Evolutionary conservation across 1,140 invertebrate genomes (phyloP).

Genomic region (Agraylea sexmaculata): DNA sequence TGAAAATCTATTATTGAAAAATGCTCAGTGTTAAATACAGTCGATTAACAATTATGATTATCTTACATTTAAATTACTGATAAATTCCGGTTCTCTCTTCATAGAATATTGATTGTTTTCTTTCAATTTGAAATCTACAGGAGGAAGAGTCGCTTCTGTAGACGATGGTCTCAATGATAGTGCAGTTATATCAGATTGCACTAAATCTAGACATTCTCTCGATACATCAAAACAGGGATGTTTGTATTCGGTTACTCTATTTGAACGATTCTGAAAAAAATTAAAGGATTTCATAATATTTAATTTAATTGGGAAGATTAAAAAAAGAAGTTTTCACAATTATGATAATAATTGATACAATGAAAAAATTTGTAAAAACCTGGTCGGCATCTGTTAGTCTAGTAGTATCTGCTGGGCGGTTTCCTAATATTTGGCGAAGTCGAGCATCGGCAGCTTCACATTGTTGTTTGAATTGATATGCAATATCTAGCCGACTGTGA

Average conservation of each 20-base stretch:
- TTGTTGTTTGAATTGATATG: constrained; percentile 33
- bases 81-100: constrained; percentile 19
- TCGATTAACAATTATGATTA: not conserved
- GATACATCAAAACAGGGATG: constrained; percentile 19
- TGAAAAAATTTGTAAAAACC: no score
- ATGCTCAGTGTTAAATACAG: not conserved
- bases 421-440: constrained; percentile 13
- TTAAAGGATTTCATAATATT: not conserved
- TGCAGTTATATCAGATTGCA: constrained; percentile 15
- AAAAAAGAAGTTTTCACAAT: no score
- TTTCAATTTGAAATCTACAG: constrained; percentile 16
- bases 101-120: constrained; percentile 16
- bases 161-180: constrained; percentile 11
- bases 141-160: constrained; percentile 13
- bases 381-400: no score
- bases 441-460: constrained; percentile 32
- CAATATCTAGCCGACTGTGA: constrained; percentile 27
- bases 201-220: constrained; percentile 19
- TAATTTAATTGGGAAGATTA: no score
- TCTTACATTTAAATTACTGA: constrained; percentile 14
- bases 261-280: constrained; percentile 16
- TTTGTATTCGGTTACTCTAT: constrained; percentile 18
- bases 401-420: not conserved
- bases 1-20: constrained; percentile 15
- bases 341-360: no score